Evolutionary conservation across 2,888 invertebrate genomes (phyloP), one percentile per base, ranked within the genome.

Genomic region (Tromatobia lineatoria): DNA sequence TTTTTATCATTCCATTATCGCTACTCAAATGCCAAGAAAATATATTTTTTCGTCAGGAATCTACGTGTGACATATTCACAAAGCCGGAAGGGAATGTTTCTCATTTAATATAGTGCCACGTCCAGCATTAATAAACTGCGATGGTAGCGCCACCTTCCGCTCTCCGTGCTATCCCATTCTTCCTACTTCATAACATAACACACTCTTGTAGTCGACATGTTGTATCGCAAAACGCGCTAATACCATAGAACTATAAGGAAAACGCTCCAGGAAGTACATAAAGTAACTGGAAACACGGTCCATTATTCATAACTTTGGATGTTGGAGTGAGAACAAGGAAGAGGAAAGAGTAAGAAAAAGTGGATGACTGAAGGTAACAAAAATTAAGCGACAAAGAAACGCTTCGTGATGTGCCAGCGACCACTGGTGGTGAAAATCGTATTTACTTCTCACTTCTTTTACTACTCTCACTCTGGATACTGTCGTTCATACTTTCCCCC

Each of bases 231-330:
- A 42, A 61, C 59, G 34, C 29, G 10, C 59, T 23, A 42, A 66
- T 66, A 66, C 42, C 11, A 23, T 23, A 66, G n/a, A 42, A 23
- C 64, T 13, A 66, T 23, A 20, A 66, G 42, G 38, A 66, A 11
- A 66, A 42, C 20, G 42, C 42, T 66, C 42, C 23, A 3, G 29
- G 20, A 38, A 42, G 42, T 38, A 20, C 20, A 66, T 20, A 66
- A 42, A 66, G 18, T 11, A 66, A 42, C 64, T 64, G 2, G 38
- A 42, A 1, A 11, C 64, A 20, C 34, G 64, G 64, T 64, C 29
- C 42, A 45, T 66, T 66, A 66, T 66, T 66, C 23, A 66, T 66
- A 66, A 42, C 15, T 42, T 66, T 45, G 23, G 42, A 66, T 66
- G 42, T 42, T 38, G 42, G 42, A 66, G 23, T 20, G 42, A 66